Conservation (phyloP, 2,113 vertebrate genomes). For the Seriola rivoliana region DNA sequence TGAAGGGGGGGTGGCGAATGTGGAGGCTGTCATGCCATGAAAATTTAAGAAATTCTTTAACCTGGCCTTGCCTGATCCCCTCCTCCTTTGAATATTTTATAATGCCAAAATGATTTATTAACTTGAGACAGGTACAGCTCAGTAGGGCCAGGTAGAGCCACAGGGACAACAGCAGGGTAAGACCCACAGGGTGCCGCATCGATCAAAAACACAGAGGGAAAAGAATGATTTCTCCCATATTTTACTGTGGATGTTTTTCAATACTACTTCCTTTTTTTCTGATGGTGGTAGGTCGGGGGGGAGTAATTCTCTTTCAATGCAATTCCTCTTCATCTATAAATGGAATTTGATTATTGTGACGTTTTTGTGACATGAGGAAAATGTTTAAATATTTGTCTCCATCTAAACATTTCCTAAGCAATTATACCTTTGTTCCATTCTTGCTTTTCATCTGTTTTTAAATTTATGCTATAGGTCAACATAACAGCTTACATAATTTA, state of each 20-base stretch:
- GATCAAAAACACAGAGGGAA: conserved; percentile 62
- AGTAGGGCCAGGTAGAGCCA: conserved; percentile 83
- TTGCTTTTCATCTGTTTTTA: no score
- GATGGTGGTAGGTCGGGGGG: neutral
- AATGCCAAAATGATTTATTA: conserved; percentile 93
- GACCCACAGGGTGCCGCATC: conserved; percentile 68
- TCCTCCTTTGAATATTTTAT: conserved; percentile 94
- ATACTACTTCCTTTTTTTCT: neutral
- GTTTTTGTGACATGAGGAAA: neutral
- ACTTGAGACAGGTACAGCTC: conserved; percentile 87
- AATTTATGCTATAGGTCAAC: neutral
- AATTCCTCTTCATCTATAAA: neutral
- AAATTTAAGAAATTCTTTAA: conserved; percentile 97
- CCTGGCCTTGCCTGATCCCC: conserved; percentile 88
- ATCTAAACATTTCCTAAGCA: neutral
- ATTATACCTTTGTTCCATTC: no score
- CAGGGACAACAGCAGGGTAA: conserved; percentile 76
- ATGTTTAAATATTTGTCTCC: neutral
- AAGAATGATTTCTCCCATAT: conserved; percentile 43
- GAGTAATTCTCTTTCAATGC: neutral
- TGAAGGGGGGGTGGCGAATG: conserved; percentile 84
- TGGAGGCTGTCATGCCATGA: conserved; percentile 92
- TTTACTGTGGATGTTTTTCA: conserved; percentile 27
- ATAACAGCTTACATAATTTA: neutral
- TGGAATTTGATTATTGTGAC: neutral